Base-by-base conservation (phyloP, 2,113 vertebrate genomes). In the Opisthocomus hoazin region DNA sequence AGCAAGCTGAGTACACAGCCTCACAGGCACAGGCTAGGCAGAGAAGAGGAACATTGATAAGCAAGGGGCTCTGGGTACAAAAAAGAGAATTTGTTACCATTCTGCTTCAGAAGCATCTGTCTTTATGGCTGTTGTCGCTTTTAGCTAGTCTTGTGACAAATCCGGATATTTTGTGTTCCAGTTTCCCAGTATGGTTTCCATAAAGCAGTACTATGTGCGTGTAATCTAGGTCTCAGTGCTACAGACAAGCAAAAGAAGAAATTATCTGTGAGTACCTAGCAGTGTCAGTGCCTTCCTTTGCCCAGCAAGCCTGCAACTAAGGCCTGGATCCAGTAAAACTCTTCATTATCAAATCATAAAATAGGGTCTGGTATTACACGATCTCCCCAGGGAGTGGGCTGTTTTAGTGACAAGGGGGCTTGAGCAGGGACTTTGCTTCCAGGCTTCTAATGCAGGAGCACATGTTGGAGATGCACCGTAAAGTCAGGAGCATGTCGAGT, bases 341-440 rank as follows among this genome's bases (percentile, higher is more conserved):
- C 45, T 45, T 84, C 15, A 41, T 65, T 76, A 66, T 36, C 14
- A 84, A 48, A 60, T 71, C 6, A 22, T 45, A 24, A 71, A 71
- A 43, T 22, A 39, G 27, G 7, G 36, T n/a, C 37, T 51, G 84
- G 13, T 43, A 24, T 76, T 64, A 60, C 8, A 60, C 14, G 14
- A 57, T 50, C 7, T 54, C 8, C 29, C 24, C 20, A 26, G 23
- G 34, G 29, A 83, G 18, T 8, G 10, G 1, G 0, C 0, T 15
- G 53, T 83, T 73, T 71, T 36, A 46, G 26, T 53, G 27, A 20
- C 34, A 91, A 45, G 17, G 8, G 10, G 17, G 46, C 32, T n/a
- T 60, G 56, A 71, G 15, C 18, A 45, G 22, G 18, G 32, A 45
- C n/a, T 70, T 78, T 29, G 16, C 23, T 90, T 75, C 50, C 8